Percentiles rank a stretch among this genome's conserved stretches.
phyloP scores from a whole-genome alignment of 2,888 invertebrate species.

The Teleogryllus oceanicus region DNA sequence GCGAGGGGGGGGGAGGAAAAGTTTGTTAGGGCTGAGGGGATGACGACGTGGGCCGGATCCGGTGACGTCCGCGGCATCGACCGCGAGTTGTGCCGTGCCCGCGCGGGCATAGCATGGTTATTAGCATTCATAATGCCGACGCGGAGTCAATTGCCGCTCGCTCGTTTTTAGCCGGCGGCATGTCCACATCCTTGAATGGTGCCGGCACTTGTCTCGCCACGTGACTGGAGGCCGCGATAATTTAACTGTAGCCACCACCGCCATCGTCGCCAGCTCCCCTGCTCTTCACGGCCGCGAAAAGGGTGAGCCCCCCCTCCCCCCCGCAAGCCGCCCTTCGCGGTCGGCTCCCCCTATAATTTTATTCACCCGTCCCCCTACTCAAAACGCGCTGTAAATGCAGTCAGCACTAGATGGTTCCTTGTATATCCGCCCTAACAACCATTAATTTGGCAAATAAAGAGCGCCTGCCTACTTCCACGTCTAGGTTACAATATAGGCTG shows the following conservation, averaged over 20 bases:
- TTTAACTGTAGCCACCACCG: not conserved
- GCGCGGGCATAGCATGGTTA: not conserved
- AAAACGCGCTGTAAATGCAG: constrained; percentile 6
- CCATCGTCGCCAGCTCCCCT: not conserved
- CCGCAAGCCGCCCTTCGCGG: not conserved
- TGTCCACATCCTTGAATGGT: not conserved
- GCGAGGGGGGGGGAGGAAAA: too few species aligned
- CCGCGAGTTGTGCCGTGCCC: too few species aligned
- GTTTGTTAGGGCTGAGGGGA: too few species aligned
- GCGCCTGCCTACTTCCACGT: constrained; percentile 27
- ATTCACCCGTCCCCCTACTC: not conserved
- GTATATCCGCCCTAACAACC: constrained; percentile 26
- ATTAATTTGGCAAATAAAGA: constrained; percentile 32
- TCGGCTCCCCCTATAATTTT: not conserved
- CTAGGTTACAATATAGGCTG: constrained; percentile 27
- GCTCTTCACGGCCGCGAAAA: not conserved
- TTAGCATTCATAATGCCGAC: not conserved
- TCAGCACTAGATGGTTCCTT: not conserved
- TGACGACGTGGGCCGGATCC: too few species aligned
- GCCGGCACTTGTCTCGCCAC: not conserved
- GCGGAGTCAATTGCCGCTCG: not conserved
- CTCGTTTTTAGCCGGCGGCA: not conserved
- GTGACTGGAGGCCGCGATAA: not conserved
- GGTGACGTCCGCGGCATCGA: too few species aligned
- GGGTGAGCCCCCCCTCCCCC: not conserved